Base-by-base conservation (phyloP, 2,888 invertebrate species). In the Ophion slaviceki region DNA sequence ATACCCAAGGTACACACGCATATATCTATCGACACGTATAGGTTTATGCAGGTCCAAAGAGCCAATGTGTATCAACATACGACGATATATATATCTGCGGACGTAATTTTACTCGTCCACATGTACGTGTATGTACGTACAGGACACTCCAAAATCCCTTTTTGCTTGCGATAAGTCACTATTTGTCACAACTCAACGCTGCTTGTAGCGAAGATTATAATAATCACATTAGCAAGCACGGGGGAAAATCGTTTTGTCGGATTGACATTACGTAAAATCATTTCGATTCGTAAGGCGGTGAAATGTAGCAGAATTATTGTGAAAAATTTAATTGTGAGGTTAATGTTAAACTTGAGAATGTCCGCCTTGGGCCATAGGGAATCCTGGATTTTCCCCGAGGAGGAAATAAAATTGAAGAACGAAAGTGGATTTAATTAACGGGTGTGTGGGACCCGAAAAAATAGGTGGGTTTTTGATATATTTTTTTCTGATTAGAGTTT, bases 1-100 rank as follows among this genome's bases (percentile, higher is more conserved):
- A 85, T 88, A 83, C 84, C 78, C 61, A 74, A 82, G 64, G 77
- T 85, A 88, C 86, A 88, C 82, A 76, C 64, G 72, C 81, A 71
- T 24, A 36, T 76, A 76, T 76, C 79, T 57, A 71, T 74, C 47
- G 67, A 47, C 24, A 66, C 71, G 57, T 66, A 62, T 59, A 67
- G 24, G 40, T 53, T 24, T 47, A 66, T 71, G 66, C 66, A 71
- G 64, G 47, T 66, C 32, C 53, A 66, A 76, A 66, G 66, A 66
- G 47, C 32, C 64, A 57, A 66, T 66, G 28, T 64, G 53, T 32
- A 53, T 76, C 47, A 24, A 53, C 20, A 64, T 61, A 24, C 40
- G 8, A 0, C 61, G 57, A 61, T 74, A 28, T 53, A 28, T 53
- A 70, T 53, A 45, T 32, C 59, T 36, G 17, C 17, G 14, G 5